Percentiles rank a stretch among this genome's conserved stretches.
phyloP scores from a whole-genome alignment of 1,140 invertebrate species.

The Drosophila ironensis region DNA sequence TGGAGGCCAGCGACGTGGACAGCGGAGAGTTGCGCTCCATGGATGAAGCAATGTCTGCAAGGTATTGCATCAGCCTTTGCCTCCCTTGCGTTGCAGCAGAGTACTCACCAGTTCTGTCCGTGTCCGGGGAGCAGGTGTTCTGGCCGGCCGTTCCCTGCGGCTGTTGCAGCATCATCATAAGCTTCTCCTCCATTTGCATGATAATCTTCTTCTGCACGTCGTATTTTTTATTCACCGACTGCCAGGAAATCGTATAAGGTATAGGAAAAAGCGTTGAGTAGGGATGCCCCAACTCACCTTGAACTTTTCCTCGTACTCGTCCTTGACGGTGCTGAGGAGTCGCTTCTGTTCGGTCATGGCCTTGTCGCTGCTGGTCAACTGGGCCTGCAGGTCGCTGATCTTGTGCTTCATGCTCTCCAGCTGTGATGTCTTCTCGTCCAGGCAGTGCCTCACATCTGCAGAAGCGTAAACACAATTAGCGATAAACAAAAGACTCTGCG shows the following conservation, averaged over 20 bases:
- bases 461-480: neutral
- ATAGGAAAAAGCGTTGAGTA: too few species aligned
- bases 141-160: slow-evolving; percentile 82
- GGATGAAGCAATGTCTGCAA: slow-evolving; percentile 82
- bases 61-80: neutral
- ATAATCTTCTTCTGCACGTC: slow-evolving; percentile 86
- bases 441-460: slow-evolving; percentile 73
- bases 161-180: slow-evolving; percentile 84
- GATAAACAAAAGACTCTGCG: neutral
- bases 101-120: slow-evolving; percentile 75
- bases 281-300: slow-evolving; percentile 75
- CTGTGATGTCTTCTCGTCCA: slow-evolving; percentile 81
- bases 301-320: slow-evolving; percentile 83
- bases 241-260: slow-evolving; percentile 4
- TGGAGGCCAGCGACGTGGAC: slow-evolving; percentile 84
- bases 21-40: slow-evolving; percentile 83
- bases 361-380: slow-evolving; percentile 82
- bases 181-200: slow-evolving; percentile 86
- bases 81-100: too few species aligned
- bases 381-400: slow-evolving; percentile 83
- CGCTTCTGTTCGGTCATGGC: slow-evolving; percentile 83
- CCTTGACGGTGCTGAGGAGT: slow-evolving; percentile 82
- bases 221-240: slow-evolving; percentile 89
- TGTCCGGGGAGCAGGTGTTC: slow-evolving; percentile 71
- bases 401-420: slow-evolving; percentile 83